A percentile compares a stretch with the other conserved stretches of the same genome.
Evolutionary conservation across 2,888 invertebrate species (phyloP).

Genomic region (Eremobia ochroleuca): DNA sequence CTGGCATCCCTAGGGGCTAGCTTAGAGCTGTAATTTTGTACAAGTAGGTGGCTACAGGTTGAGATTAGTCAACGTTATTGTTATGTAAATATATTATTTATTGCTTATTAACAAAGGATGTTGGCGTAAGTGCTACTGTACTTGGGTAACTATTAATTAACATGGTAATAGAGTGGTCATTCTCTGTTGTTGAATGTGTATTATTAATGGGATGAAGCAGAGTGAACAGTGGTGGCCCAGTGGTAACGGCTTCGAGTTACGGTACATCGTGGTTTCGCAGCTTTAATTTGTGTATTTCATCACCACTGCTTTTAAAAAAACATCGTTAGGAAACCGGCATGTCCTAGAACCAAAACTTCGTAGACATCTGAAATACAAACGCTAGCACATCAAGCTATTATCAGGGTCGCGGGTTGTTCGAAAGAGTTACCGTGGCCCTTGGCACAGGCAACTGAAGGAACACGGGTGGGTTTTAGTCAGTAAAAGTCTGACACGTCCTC

Average conservation of each 20-base stretch:
- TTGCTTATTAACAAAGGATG: constrained; percentile 58
- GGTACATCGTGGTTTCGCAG: too few relatives aligned
- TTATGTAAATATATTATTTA: constrained; percentile 82
- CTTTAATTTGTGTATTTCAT: background rate
- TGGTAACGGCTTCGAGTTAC: too few relatives aligned
- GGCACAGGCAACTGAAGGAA: too few relatives aligned
- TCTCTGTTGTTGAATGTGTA: background rate
- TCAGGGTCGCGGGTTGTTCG: too few relatives aligned
- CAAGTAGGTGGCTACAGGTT: constrained; percentile 79
- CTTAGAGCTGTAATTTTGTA: constrained; percentile 76
- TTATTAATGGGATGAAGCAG: background rate
- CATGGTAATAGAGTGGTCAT: constrained; percentile 39
- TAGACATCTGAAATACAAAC: too few relatives aligned
- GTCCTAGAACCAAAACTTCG: too few relatives aligned
- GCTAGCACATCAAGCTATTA: too few relatives aligned
- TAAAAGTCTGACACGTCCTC: too few relatives aligned
- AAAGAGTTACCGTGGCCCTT: too few relatives aligned
- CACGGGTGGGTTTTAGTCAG: too few relatives aligned
- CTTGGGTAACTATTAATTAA: constrained; percentile 44
- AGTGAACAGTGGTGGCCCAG: background rate
- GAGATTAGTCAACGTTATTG: constrained; percentile 79
- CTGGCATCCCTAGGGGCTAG: constrained; percentile 62
- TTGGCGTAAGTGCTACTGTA: constrained; percentile 33
- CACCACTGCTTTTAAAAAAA: too few relatives aligned
- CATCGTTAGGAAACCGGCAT: too few relatives aligned